Base-by-base conservation (phyloP, 2,113 vertebrate genomes). In the Chamaea fasciata region DNA sequence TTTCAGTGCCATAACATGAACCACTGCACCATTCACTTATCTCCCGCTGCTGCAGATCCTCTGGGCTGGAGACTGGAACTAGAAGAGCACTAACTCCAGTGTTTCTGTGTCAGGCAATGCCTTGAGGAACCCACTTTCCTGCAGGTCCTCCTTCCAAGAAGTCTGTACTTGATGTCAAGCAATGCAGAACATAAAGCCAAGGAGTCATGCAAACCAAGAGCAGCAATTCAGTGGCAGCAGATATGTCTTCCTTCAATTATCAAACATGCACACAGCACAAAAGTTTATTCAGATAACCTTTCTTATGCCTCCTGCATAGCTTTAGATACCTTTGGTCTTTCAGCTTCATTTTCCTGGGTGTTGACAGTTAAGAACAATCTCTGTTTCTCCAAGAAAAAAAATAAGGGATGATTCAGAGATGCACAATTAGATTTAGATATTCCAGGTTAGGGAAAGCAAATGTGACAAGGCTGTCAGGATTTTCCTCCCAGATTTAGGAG, bases 401-500 rank as follows among this genome's bases (percentile, higher is more conserved):
- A 68, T 5, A 80, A 8, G 28, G 41, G 52, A 84, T 90, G 79
- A 94, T 69, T 76, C 87, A 88, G 68, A 92, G 41, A 33, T 39
- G 26, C 35, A 93, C 37, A 90, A 63, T 68, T 78, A 92, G 44
- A 74, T 6, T 64, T 65, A 94, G 87, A 64, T 65, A 90, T 46
- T 77, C 60, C 83, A 92, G 47, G 69, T 68, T 71, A 59, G 41
- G 41, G 46, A 46, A 83, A 87, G 60, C 23, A 88, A 86, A 83
- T 57, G 52, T 42, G 68, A 89, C 2, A 28, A 71, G 60, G 33
- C 11, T 81, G 60, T 71, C 80, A 75, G 65, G 80, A 89, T 83
- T 69, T 89, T 91, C 86, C 77, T 84, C 57, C 18, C 74, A 73
- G 57, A 69, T 89, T 87, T 62, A 90, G 37, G 37, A 68, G 76